A percentile compares a stretch with the other conserved stretches of the same genome.
These are phyloP conservation scores for Bicyclus anynana DNA, from an alignment of 1,140 invertebrate species.

Conservation along the genomic window DNA sequence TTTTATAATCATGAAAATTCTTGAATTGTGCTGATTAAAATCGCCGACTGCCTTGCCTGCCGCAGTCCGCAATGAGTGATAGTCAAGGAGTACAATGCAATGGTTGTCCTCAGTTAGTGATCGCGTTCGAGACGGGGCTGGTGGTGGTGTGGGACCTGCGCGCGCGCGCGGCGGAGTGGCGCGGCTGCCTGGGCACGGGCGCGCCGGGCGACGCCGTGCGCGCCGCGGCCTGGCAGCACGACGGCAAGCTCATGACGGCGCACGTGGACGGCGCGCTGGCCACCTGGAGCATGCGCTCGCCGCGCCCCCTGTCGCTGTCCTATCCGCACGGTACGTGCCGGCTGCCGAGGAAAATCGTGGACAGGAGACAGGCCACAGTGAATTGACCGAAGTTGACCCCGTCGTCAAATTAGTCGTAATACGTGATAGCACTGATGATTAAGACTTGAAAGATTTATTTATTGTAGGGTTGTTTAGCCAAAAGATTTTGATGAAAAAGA, in stretches of 20 bases:
- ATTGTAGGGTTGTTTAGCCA: too few relatives aligned
- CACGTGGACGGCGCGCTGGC: conserved; percentile 96
- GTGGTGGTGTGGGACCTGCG: conserved; percentile 98
- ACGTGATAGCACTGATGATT: too few relatives aligned
- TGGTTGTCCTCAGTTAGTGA: conserved; percentile 86
- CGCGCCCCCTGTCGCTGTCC: conserved; percentile 88
- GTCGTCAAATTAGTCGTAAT: too few relatives aligned
- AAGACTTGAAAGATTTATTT: too few relatives aligned
- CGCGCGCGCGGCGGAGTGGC: conserved; percentile 87
- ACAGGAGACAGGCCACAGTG: not conserved
- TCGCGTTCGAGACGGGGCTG: conserved; percentile 96
- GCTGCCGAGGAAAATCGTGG: not conserved
- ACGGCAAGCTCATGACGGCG: conserved; percentile 98
- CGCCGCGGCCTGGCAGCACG: conserved; percentile 96
- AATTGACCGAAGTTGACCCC: too few relatives aligned
- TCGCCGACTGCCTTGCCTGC: too few relatives aligned
- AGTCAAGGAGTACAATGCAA: not conserved
- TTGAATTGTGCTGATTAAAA: too few relatives aligned
- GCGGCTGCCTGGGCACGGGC: conserved; percentile 84
- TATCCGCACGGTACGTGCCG: conserved; percentile 91
- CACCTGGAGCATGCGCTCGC: conserved; percentile 91
- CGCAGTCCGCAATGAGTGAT: too few relatives aligned
- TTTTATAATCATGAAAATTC: too few relatives aligned
- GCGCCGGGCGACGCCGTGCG: conserved; percentile 82
- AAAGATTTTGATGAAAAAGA: too few relatives aligned